Percentiles rank a stretch among this genome's conserved stretches.
phyloP scores from a whole-genome alignment of 2,113 vertebrate species.

The Ceratotherium simum region DNA sequence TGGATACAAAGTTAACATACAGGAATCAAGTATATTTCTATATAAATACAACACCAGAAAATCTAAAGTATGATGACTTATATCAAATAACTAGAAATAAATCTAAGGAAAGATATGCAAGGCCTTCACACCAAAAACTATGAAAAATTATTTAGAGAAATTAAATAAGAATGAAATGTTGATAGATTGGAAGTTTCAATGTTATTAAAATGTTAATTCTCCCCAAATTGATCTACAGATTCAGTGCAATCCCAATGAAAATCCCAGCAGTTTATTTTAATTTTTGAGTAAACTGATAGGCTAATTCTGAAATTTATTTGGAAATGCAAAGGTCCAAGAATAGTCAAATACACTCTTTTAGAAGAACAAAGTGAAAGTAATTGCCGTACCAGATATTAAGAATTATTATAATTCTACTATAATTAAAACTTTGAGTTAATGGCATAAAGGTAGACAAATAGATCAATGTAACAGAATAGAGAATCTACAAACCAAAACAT shows the following conservation, averaged over 20 bases:
- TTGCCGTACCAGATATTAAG: background rate
- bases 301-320: background rate
- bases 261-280: constrained; percentile 18
- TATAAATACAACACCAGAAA: background rate
- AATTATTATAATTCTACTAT: background rate
- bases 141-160: background rate
- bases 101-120: background rate
- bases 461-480: background rate
- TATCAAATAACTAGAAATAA: background rate
- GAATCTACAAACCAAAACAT: background rate
- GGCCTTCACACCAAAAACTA: background rate
- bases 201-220: background rate
- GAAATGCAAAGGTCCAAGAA: background rate
- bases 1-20: background rate
- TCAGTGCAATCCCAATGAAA: background rate
- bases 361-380: background rate
- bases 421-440: background rate
- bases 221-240: background rate
- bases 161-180: background rate
- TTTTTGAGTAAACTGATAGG: background rate
- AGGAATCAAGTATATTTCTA: background rate
- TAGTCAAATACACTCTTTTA: background rate
- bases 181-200: background rate
- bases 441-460: background rate
- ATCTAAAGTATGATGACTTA: constrained; percentile 9